Base-by-base conservation (phyloP, 2,797 vertebrate genomes). In the Etheostoma nigrum region DNA sequence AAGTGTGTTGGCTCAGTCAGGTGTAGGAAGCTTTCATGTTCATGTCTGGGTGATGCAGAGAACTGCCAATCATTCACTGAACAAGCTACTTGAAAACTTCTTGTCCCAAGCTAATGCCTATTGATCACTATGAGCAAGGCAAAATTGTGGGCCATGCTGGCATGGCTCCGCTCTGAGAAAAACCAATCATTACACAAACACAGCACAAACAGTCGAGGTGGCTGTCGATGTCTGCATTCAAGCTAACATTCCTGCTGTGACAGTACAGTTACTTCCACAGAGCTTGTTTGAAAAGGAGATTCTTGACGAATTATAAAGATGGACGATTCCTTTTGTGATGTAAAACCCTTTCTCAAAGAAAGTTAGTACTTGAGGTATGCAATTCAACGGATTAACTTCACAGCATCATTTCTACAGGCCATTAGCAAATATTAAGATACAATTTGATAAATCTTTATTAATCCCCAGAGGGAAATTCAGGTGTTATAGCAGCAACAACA, bases 31-130 rank as follows among this genome's bases (percentile, higher is more conserved):
- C 71, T 44, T 79, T 71, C 72, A 25, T 19, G 72, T 79, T 75
- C 54, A 65, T 27, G 72, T 79, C 73, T 75, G 45, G 65, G 62
- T 58, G 33, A 77, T 60, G 82, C 73, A 18, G 47, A 52, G 59
- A 82, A 52, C 68, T 82, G 87, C 66, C 86, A 79, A 58, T 91
- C 86, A 86, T n/a, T 79, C 77, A 18, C 67, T 63, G 80, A 85
- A 84, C 63, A 81, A 53, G 68, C 61, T 62, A 61, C 80, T 83
- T 69, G 78, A 86, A 83, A 90, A 89, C 83, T 78, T 82, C 65
- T 78, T 82, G 79, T 90, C 77, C 85, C 66, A 63, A 82, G 78
- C 27, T 86, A 82, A 86, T 83, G 74, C 76, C 71, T 85, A 86
- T 88, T 85, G 89, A 88, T 90, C 83, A 84, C 66, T 59, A 25